Percentiles rank a stretch among this genome's conserved stretches.
These are phyloP conservation scores for Myotis brandtii DNA, from an alignment of 2,113 vertebrate species.

Conservation along the genomic window DNA sequence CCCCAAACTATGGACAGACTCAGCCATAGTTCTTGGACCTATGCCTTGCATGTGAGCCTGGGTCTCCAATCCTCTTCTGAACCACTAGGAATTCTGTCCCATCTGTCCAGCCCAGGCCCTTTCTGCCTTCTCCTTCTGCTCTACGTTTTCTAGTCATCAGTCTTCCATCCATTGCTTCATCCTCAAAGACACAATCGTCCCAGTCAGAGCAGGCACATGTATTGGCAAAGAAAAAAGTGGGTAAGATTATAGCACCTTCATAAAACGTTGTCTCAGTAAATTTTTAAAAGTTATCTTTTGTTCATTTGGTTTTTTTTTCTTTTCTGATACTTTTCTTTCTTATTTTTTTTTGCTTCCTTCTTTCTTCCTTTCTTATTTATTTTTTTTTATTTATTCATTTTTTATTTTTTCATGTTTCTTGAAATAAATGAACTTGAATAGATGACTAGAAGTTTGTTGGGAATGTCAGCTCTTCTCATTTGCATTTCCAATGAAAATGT, in stretches of 20 bases:
- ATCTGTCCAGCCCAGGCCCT: background rate
- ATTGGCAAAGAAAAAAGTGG: background rate
- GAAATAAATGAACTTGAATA: background rate
- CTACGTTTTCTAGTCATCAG: background rate
- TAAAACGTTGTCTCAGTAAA: background rate
- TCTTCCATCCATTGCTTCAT: background rate
- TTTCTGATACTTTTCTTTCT: background rate
- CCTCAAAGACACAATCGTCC: background rate
- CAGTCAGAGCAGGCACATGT: background rate
- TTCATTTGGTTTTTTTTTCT: background rate
- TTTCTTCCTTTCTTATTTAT: background rate
- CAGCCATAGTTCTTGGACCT: background rate
- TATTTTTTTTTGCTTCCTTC: background rate
- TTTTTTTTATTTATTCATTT: background rate
- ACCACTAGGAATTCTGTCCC: background rate
- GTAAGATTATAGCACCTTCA: background rate
- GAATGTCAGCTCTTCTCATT: background rate
- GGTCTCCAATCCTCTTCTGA: background rate
- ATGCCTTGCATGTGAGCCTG: background rate
- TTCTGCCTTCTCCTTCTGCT: background rate
- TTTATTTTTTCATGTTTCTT: background rate
- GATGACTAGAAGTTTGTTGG: background rate
- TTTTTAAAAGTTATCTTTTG: background rate
- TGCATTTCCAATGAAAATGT: background rate
- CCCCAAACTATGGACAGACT: background rate